phyloP scores from a whole-genome alignment of 2,797 vertebrate species.

The Cyclopterus lumpus region DNA sequence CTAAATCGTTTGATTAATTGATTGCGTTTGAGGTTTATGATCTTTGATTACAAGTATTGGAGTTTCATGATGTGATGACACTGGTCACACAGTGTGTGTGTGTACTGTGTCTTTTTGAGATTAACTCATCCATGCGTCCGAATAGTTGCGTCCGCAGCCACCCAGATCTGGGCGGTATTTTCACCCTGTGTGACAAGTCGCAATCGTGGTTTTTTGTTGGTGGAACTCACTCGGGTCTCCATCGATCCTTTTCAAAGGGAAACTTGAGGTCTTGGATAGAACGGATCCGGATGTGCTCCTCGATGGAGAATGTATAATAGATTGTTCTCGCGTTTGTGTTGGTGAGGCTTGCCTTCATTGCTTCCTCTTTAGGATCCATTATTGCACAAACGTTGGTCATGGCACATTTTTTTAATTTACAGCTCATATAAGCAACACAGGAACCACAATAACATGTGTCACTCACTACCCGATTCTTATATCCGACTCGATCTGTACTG shows the following conservation, averaged over 20 bases:
- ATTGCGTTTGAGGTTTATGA: background rate
- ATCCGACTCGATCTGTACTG: no score
- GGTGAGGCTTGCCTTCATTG: background rate
- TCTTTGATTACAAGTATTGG: background rate
- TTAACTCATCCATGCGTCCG: conserved; percentile 42
- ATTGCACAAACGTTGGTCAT: background rate
- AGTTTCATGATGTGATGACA: no score
- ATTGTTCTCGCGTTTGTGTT: background rate
- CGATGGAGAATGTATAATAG: background rate
- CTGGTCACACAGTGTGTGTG: conserved; percentile 26
- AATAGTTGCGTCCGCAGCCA: background rate
- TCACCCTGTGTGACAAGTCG: background rate
- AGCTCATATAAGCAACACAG: no score
- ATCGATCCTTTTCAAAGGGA: conserved; percentile 6
- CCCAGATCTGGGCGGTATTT: background rate
- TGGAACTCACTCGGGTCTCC: background rate
- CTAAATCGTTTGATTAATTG: background rate
- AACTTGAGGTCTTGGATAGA: conserved; percentile 3
- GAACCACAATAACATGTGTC: no score
- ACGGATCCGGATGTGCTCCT: background rate
- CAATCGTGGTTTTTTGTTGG: conserved; percentile 15
- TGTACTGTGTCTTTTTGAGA: conserved; percentile 24
- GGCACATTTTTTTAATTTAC: background rate
- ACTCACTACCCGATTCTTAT: no score
- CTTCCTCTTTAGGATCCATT: background rate